These are phyloP conservation scores for Hypselothyrea guttata DNA, from an alignment of 2,888 invertebrate species.

Conservation along the genomic window DNA sequence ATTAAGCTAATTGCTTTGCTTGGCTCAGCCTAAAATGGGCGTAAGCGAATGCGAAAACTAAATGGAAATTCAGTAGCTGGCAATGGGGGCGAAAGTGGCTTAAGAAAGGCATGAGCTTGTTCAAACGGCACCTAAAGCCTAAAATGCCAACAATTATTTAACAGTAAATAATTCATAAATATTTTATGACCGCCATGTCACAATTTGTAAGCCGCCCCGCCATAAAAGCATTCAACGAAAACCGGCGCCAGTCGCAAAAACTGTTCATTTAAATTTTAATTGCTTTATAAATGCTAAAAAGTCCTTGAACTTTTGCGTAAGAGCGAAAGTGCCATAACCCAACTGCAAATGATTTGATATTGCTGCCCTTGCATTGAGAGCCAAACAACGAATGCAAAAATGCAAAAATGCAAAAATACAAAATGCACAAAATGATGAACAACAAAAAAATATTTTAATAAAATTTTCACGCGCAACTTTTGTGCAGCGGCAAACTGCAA, in stretches of 20 bases:
- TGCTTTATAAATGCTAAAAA: conserved; percentile 81
- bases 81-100: background rate
- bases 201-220: conserved; percentile 47
- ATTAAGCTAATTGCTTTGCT: conserved; percentile 59
- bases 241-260: conserved; percentile 46
- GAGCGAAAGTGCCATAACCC: conserved; percentile 50
- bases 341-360: background rate
- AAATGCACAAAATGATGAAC: conserved; percentile 7
- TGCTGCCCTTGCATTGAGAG: conserved; percentile 56
- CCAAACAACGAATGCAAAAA: conserved; percentile 39
- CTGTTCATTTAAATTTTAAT: conserved; percentile 81
- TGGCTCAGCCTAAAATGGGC: conserved; percentile 3
- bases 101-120: too few species aligned
- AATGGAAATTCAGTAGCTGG: conserved; percentile 18
- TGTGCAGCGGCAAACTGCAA: conserved; percentile 36
- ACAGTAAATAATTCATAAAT: conserved; percentile 59
- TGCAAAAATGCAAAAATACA: conserved; percentile 40
- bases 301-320: conserved; percentile 79
- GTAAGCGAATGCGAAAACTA: conserved; percentile 6
- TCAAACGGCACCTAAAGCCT: conserved; percentile 7
- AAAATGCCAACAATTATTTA: conserved; percentile 66
- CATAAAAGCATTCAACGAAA: conserved; percentile 37
- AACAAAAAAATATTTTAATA: conserved; percentile 62
- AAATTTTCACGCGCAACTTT: conserved; percentile 64
- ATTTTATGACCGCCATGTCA: conserved; percentile 65